A percentile compares a stretch with the other conserved stretches of the same genome.
These are phyloP conservation scores for Acleris sparsana DNA, from an alignment of 2,888 invertebrate genomes.

Conservation along the genomic window DNA sequence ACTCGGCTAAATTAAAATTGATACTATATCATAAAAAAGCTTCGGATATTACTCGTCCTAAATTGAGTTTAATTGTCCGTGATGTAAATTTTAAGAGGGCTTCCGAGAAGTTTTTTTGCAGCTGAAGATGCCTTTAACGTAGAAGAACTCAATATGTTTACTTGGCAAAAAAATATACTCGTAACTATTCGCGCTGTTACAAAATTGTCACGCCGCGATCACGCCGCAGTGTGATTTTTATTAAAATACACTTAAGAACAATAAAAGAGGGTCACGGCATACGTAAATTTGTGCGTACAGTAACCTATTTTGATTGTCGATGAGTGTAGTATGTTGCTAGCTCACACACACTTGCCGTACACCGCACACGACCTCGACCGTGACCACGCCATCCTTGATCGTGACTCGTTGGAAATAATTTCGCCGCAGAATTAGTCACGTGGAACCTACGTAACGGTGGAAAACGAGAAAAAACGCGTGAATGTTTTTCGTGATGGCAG, in stretches of 20 bases:
- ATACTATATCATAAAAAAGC: conserved; percentile 20
- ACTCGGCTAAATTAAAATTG: conserved; percentile 27
- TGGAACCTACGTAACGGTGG: conserved; percentile 8
- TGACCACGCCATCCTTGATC: conserved; percentile 31
- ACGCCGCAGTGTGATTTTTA: conserved; percentile 3
- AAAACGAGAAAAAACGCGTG: too few species aligned
- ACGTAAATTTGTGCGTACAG: background rate
- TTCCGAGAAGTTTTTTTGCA: background rate
- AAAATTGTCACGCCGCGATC: conserved; percentile 15
- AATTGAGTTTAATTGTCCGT: conserved; percentile 21
- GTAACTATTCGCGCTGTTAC: background rate
- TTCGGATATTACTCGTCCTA: background rate
- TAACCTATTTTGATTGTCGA: too few species aligned
- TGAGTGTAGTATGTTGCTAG: background rate
- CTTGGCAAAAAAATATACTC: background rate
- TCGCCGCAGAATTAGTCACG: conserved; percentile 11
- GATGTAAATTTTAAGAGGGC: background rate
- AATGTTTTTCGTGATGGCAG: too few species aligned
- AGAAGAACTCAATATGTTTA: background rate
- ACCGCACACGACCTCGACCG: conserved; percentile 25
- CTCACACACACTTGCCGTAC: conserved; percentile 11
- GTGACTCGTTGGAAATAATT: conserved; percentile 32
- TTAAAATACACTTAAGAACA: too few species aligned
- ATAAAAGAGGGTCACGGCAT: too few species aligned
- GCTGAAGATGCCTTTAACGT: background rate